These are phyloP conservation scores for Anaspis maculata DNA, from an alignment of 2,888 invertebrate genomes.

Conservation along the genomic window DNA sequence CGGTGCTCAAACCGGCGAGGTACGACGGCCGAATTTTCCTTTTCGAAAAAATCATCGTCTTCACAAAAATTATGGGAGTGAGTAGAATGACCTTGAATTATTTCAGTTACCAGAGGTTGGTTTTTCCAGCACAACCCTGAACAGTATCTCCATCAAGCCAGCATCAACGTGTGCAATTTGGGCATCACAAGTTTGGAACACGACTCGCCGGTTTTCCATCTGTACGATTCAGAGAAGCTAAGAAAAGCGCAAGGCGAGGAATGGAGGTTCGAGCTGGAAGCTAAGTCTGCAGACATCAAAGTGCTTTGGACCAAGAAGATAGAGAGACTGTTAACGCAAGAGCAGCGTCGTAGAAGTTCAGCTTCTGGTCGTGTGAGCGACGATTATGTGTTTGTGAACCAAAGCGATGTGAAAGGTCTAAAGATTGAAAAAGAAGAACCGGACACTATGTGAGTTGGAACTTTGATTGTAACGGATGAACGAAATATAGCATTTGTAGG, in stretches of 20 bases:
- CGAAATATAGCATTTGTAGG: too few relatives aligned
- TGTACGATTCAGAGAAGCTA: slow-evolving; percentile 27
- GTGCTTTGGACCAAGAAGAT: slow-evolving; percentile 32
- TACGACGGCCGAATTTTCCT: slow-evolving; percentile 33
- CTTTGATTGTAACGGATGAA: too few relatives aligned
- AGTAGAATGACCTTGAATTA: neutral
- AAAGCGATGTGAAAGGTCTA: too few relatives aligned
- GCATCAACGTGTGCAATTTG: slow-evolving; percentile 31
- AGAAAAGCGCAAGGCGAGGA: slow-evolving; percentile 15
- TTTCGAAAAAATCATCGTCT: slow-evolving; percentile 33
- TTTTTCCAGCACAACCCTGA: slow-evolving; percentile 26
- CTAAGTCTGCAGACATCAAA: slow-evolving; percentile 28
- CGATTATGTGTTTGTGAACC: too few relatives aligned
- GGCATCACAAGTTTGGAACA: slow-evolving; percentile 30
- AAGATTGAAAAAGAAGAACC: too few relatives aligned
- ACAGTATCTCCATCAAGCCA: slow-evolving; percentile 26
- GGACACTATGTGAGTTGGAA: too few relatives aligned
- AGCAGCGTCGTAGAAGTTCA: too few relatives aligned
- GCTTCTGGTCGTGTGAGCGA: too few relatives aligned
- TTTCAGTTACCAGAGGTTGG: neutral
- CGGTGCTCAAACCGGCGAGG: slow-evolving; percentile 28
- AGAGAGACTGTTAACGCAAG: too few relatives aligned
- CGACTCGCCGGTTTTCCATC: slow-evolving; percentile 25
- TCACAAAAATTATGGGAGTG: slow-evolving; percentile 18
- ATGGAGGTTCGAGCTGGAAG: slow-evolving; percentile 27